Conservation (phyloP, 2,888 invertebrate genomes). For the Tiliacea aurago region DNA sequence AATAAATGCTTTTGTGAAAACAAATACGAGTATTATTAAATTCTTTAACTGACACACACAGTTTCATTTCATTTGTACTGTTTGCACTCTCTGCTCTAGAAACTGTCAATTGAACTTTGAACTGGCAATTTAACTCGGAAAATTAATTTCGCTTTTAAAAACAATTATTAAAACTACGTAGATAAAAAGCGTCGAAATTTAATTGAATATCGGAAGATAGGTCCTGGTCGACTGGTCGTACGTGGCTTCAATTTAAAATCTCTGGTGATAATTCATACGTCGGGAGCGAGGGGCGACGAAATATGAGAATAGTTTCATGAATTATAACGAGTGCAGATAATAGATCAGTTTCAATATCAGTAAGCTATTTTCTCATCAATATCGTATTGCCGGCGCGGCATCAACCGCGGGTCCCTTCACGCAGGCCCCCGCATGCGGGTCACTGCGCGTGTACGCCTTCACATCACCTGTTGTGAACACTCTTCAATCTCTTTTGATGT, state of each 20-base stretch:
- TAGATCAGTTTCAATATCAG: slow-evolving; percentile 16
- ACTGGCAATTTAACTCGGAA: background rate
- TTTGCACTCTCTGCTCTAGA: background rate
- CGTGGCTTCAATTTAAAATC: slow-evolving; percentile 27
- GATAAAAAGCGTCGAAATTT: slow-evolving; percentile 20
- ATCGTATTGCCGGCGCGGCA: background rate
- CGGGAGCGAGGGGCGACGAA: slow-evolving; percentile 4
- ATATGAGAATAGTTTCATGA: slow-evolving; percentile 25
- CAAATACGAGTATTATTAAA: no score
- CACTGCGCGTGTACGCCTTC: no score
- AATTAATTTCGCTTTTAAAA: slow-evolving; percentile 17
- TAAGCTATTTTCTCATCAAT: background rate
- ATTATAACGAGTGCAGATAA: slow-evolving; percentile 12
- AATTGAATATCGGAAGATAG: slow-evolving; percentile 33
- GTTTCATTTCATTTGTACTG: background rate
- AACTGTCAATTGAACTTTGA: background rate
- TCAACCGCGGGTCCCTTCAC: background rate
- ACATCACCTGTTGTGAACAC: background rate
- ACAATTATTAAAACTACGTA: slow-evolving; percentile 14
- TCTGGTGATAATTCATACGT: slow-evolving; percentile 24
- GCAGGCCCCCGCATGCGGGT: background rate
- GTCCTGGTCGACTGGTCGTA: background rate
- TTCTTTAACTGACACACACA: background rate
- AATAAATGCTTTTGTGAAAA: background rate
- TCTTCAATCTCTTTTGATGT: background rate